Conservation (phyloP, 2,888 invertebrate genomes). For the Eupithecia centaureata region DNA sequence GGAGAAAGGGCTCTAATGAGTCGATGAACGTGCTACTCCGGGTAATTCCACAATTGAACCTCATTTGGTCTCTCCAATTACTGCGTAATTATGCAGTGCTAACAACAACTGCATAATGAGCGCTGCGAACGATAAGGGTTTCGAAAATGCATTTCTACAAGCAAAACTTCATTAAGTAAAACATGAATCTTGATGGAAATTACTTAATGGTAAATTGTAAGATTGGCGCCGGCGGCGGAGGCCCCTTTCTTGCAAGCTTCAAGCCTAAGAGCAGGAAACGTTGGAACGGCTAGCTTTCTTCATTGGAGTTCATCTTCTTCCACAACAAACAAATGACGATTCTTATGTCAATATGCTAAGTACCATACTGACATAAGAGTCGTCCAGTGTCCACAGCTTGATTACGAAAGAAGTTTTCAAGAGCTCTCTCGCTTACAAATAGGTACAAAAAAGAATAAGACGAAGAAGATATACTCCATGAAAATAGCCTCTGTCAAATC, state of each 20-base stretch:
- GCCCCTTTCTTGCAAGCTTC: constrained; percentile 42
- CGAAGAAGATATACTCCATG: too few relatives aligned
- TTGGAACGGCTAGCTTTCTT: constrained; percentile 12
- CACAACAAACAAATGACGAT: neutral
- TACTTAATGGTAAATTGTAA: constrained; percentile 70
- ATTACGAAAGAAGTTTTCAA: too few relatives aligned
- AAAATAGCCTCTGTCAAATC: too few relatives aligned
- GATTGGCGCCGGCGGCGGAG: constrained; percentile 60
- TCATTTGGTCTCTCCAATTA: constrained; percentile 30
- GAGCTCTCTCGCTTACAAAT: too few relatives aligned
- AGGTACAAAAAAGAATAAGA: too few relatives aligned
- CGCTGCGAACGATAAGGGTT: constrained; percentile 41
- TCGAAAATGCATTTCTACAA: constrained; percentile 48
- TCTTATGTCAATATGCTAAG: too few relatives aligned
- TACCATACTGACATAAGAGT: too few relatives aligned
- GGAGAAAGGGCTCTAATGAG: neutral
- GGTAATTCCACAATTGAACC: constrained; percentile 20
- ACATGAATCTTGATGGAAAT: constrained; percentile 72
- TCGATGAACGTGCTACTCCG: neutral
- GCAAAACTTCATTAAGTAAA: constrained; percentile 58
- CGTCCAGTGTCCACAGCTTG: too few relatives aligned
- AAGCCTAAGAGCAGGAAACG: constrained; percentile 36
- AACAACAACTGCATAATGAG: constrained; percentile 30
- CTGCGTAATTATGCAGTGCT: constrained; percentile 30
- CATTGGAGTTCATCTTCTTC: neutral